Conservation (phyloP, 2,888 invertebrate genomes). For the Pseudolycoriella hygida region DNA sequence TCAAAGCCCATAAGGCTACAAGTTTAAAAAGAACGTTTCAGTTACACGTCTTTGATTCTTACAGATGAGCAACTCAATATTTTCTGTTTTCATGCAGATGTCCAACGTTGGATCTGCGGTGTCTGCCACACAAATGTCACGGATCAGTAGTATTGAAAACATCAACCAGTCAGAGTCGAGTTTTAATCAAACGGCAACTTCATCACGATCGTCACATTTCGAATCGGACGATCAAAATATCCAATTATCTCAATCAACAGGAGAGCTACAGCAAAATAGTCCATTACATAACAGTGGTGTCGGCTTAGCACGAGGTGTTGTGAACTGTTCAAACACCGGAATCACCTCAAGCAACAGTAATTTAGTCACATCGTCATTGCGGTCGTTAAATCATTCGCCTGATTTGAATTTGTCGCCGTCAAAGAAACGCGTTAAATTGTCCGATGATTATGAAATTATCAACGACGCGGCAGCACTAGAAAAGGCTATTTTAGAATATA, state of each 20-base stretch:
- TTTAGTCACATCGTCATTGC: background rate
- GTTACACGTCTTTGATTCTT: too few species aligned
- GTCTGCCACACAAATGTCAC: conserved; percentile 1
- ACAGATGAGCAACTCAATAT: too few species aligned
- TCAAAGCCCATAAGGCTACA: too few species aligned
- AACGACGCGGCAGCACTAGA: conserved; percentile 37
- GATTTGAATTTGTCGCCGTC: background rate
- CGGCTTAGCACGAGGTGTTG: background rate
- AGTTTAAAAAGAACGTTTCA: too few species aligned
- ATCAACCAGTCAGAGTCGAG: background rate
- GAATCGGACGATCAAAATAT: too few species aligned
- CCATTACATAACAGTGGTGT: background rate
- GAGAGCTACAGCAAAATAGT: background rate
- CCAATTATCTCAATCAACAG: background rate
- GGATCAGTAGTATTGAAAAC: background rate
- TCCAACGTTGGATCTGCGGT: conserved; percentile 1
- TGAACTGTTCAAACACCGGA: background rate
- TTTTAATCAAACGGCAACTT: background rate
- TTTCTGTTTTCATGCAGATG: background rate
- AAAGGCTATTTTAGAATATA: conserved; percentile 51
- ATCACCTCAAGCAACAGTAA: conserved; percentile 1
- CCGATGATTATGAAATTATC: conserved; percentile 12
- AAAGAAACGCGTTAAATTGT: background rate
- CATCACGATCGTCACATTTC: background rate
- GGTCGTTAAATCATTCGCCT: background rate